Evolutionary conservation across 2,113 vertebrate genomes (phyloP), one percentile per base, ranked within the genome.

Genomic region (Burhinus bistriatus): DNA sequence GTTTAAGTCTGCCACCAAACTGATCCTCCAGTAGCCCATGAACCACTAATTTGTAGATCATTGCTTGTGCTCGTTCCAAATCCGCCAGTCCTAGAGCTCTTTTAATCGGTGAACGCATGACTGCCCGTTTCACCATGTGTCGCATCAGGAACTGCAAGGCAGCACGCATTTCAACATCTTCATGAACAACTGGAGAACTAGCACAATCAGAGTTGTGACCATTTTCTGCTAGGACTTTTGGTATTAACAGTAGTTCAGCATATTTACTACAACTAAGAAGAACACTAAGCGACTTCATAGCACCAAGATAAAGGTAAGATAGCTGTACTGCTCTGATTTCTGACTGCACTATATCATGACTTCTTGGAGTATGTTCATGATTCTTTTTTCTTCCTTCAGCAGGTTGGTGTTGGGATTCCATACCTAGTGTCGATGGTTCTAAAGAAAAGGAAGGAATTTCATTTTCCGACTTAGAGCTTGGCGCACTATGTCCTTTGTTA

Each of bases 251-350:
- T 42, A 99, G 98, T 80, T 99, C 99, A 0, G 99, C 99, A 7
- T 99, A 99, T 97, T 99, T 99, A 97, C 99, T 99, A 89, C 99
- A 99, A 96, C 99, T 99, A 18, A 99, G 98, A 92, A 99, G 98
- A 29, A 99, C 98, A 15, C 99, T 99, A 38, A 99, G 99, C 12
- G 99, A 98, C 97, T 99, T 99, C 99, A 99, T 99, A 90, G 99
- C 99, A 49, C 99, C 99, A 5, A 99, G 98, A 95, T 99, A 99
- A 76, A 99, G 98, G 62, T 99, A 99, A 34, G 99, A 99, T 7
- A 99, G 98, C 97, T 99, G 99, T 32, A 99, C 99, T 0, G 99
- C 99, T 78, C 99, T 98, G 84, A 99, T 99, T 97, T 99, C 99
- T 5, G 99, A 98, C 91, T 99, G 99, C 9, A 98, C 98, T 83